Conservation (phyloP, 2,888 invertebrate species). For the Agonopterix arenella region DNA sequence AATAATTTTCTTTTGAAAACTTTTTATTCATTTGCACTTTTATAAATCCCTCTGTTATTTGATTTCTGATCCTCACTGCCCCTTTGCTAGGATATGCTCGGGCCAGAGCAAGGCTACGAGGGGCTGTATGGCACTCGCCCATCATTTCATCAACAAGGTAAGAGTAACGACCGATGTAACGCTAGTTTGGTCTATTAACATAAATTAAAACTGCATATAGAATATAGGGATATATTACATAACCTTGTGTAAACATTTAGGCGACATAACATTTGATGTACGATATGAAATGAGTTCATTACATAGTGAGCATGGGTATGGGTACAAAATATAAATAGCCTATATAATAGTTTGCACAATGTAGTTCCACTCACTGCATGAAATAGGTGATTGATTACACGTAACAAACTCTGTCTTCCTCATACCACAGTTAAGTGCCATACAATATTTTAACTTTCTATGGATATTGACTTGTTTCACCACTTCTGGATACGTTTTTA, state of each 20-base stretch:
- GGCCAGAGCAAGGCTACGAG: constrained; percentile 94
- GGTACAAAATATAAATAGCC: no score
- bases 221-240: neutral
- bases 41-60: constrained; percentile 14
- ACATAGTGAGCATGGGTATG: no score
- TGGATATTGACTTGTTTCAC: no score
- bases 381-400: no score
- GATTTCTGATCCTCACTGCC: constrained; percentile 39
- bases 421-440: no score
- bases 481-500: no score
- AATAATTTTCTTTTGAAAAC: neutral
- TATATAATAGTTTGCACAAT: no score
- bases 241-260: neutral
- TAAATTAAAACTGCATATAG: neutral
- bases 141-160: constrained; percentile 94
- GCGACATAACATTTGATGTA: no score
- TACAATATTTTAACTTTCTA: no score
- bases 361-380: no score
- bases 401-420: no score
- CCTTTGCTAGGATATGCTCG: constrained; percentile 89
- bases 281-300: no score
- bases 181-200: neutral
- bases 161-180: constrained; percentile 24
- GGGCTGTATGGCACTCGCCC: constrained; percentile 95
- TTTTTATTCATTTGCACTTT: constrained; percentile 28